A percentile compares a stretch with the other conserved stretches of the same genome.
Conservation (phyloP, 2,797 vertebrate genomes). For the Pseudomugil tenellus region DNA sequence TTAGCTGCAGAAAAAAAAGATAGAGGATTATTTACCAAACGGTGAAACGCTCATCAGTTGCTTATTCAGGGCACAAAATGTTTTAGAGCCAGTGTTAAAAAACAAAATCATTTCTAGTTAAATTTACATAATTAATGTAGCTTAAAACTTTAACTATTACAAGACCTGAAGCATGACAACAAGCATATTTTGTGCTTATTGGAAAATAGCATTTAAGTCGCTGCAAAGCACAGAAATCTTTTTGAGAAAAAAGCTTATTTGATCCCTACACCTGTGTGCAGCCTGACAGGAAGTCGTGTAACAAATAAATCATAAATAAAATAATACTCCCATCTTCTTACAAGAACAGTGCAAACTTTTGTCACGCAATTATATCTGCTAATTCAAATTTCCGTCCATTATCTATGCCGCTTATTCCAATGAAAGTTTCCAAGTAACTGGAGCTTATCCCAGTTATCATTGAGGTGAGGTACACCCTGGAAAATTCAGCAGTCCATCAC, state of each 20-base stretch:
- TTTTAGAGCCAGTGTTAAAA: conserved; percentile 45
- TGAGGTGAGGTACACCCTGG: too few relatives aligned
- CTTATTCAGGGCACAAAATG: conserved; percentile 65
- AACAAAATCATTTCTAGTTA: conserved; percentile 27
- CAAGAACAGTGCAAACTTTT: neutral
- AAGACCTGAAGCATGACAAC: conserved; percentile 38
- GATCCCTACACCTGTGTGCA: conserved; percentile 41
- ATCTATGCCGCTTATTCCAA: too few relatives aligned
- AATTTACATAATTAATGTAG: conserved; percentile 71
- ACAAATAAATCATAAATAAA: neutral
- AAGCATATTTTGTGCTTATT: conserved; percentile 18
- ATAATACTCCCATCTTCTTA: neutral
- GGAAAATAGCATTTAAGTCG: conserved; percentile 12
- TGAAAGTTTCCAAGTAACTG: too few relatives aligned
- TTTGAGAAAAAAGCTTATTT: neutral
- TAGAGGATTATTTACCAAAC: conserved; percentile 77
- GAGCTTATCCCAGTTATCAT: too few relatives aligned
- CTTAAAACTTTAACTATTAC: conserved; percentile 56
- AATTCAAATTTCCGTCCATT: neutral
- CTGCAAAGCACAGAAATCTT: neutral
- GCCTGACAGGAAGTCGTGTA: conserved; percentile 1
- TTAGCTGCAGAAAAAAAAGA: conserved; percentile 68
- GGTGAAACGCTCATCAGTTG: conserved; percentile 70
- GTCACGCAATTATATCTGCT: neutral
- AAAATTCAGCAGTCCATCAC: too few relatives aligned